Evolutionary conservation across 2,888 invertebrate species (phyloP).

Genomic region (Nomada goodeniana): DNA sequence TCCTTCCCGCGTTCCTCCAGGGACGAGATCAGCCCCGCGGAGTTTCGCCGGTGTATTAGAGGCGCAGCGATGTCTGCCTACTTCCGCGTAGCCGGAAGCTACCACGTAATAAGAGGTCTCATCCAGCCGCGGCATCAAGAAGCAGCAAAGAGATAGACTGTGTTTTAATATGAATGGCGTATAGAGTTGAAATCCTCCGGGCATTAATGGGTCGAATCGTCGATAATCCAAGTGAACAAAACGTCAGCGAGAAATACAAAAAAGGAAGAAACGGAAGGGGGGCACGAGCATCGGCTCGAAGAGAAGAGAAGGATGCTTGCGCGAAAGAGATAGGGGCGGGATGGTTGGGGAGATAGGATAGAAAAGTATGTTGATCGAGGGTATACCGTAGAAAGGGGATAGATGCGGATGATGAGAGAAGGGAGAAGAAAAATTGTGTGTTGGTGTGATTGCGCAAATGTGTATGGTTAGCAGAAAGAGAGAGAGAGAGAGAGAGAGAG

Average conservation of each 20-base stretch:
- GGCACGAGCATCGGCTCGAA: conserved; percentile 2
- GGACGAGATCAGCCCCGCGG: conserved; percentile 48
- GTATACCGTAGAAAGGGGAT: conserved; percentile 2
- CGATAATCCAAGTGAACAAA: conserved; percentile 71
- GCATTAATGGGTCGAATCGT: conserved; percentile 74
- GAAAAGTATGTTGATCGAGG: conserved; percentile 17
- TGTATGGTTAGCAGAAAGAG: background rate
- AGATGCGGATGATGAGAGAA: conserved; percentile 37
- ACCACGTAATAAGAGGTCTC: conserved; percentile 67
- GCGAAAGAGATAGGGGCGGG: background rate
- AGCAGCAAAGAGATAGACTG: conserved; percentile 42
- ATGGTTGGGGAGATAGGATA: background rate
- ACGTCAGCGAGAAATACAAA: conserved; percentile 63
- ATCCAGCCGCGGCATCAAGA: conserved; percentile 64
- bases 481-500: background rate
- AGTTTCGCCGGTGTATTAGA: conserved; percentile 61
- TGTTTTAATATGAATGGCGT: conserved; percentile 70
- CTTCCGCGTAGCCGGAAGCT: conserved; percentile 63
- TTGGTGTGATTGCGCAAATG: conserved; percentile 11
- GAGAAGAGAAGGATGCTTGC: background rate
- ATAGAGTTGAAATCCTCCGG: conserved; percentile 68
- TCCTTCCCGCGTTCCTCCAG: conserved; percentile 28
- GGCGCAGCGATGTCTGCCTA: conserved; percentile 50
- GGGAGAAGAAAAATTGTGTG: conserved; percentile 47
- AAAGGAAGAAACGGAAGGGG: background rate